Conservation (phyloP, 1,140 invertebrate species). For the Pseudomyrmex cubaensis region DNA sequence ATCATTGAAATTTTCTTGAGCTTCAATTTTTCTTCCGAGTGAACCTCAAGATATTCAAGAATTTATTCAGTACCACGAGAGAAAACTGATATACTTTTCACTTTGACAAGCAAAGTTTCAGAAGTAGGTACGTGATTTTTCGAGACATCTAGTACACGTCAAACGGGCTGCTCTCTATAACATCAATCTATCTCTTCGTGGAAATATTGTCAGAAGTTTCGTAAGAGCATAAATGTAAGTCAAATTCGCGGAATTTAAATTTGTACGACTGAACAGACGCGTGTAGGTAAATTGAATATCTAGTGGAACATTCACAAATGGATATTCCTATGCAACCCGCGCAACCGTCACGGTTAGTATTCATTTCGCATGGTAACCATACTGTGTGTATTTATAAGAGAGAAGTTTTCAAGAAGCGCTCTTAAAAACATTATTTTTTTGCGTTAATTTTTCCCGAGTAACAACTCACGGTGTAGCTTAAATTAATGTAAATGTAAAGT, state of each 20-base stretch:
- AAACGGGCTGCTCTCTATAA: neutral
- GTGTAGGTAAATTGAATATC: conserved; percentile 43
- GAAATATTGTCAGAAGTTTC: conserved; percentile 25
- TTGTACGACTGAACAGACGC: conserved; percentile 52
- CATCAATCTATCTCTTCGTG: neutral
- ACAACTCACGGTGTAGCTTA: conserved; percentile 9
- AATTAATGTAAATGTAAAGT: conserved; percentile 30
- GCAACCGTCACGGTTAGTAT: conserved; percentile 38
- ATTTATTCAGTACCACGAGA: neutral
- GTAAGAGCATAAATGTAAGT: conserved; percentile 54
- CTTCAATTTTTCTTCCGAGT: too few species aligned
- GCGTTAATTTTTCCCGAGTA: conserved; percentile 16
- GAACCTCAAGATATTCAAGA: neutral
- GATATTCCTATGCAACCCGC: conserved; percentile 41
- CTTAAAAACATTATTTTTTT: conserved; percentile 34
- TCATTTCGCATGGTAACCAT: conserved; percentile 44
- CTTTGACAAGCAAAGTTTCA: neutral
- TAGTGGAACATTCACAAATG: conserved; percentile 53
- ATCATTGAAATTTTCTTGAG: too few species aligned
- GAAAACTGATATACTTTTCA: neutral
- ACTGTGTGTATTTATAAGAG: conserved; percentile 35
- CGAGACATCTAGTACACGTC: conserved; percentile 4
- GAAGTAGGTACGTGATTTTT: neutral
- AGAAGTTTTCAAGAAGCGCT: conserved; percentile 1
- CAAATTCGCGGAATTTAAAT: conserved; percentile 45